A percentile compares a stretch with the other conserved stretches of the same genome.
Conservation (phyloP, 2,888 invertebrate species). For the Vanessa cardui region DNA sequence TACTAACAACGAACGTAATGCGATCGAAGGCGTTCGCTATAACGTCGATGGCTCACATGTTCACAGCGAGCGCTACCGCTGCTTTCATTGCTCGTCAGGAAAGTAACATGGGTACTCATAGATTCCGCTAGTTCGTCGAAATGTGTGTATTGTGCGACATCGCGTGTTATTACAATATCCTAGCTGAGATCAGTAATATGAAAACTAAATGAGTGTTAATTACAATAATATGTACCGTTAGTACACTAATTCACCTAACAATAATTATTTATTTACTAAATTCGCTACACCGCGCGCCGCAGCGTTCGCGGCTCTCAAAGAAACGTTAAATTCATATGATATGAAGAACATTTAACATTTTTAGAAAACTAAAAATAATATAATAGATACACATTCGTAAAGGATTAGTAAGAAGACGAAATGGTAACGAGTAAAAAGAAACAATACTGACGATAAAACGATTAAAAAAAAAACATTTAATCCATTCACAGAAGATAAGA, state of each 20-base stretch:
- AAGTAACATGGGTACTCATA: background rate
- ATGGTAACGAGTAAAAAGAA: slow-evolving; percentile 8
- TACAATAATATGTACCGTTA: slow-evolving; percentile 35
- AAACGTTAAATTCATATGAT: slow-evolving; percentile 26
- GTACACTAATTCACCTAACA: slow-evolving; percentile 39
- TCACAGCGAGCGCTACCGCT: too few species aligned
- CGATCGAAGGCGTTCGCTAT: too few species aligned
- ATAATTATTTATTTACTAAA: slow-evolving; percentile 34
- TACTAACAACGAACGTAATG: background rate
- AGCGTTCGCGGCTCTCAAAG: background rate
- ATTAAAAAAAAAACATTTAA: background rate
- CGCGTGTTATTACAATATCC: slow-evolving; percentile 38
- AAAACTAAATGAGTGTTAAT: slow-evolving; percentile 44
- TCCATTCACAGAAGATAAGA: background rate
- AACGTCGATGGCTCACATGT: too few species aligned
- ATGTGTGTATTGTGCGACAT: slow-evolving; percentile 2
- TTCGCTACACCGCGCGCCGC: slow-evolving; percentile 22
- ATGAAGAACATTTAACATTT: slow-evolving; percentile 12
- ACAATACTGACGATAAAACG: slow-evolving; percentile 3
- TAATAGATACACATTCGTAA: background rate
- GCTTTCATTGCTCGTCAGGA: too few species aligned
- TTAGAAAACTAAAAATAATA: background rate
- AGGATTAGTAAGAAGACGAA: background rate
- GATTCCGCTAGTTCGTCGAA: too few species aligned
- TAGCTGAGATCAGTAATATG: slow-evolving; percentile 56